Percentiles rank a stretch among this genome's conserved stretches.
Conservation (phyloP, 1,140 invertebrate species). For the Saccostrea echinata region DNA sequence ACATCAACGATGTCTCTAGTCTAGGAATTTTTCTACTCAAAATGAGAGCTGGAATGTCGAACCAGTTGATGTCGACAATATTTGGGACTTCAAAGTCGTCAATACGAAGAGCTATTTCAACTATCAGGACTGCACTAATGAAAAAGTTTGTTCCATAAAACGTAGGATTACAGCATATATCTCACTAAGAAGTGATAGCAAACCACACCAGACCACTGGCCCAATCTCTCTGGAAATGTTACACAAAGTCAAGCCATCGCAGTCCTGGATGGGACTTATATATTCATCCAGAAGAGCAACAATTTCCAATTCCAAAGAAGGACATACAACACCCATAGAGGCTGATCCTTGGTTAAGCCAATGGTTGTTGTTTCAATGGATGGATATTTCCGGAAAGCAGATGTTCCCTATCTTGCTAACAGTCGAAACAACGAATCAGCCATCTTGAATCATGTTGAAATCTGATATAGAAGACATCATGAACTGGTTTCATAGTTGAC, state of each 20-base stretch:
- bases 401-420: slow-evolving; percentile 44
- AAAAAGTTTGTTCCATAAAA: slow-evolving; percentile 17
- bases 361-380: slow-evolving; percentile 40
- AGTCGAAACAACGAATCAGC: slow-evolving; percentile 41
- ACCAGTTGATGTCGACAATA: background rate
- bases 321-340: slow-evolving; percentile 41
- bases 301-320: slow-evolving; percentile 50
- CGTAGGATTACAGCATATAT: slow-evolving; percentile 31
- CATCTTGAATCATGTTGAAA: slow-evolving; percentile 32
- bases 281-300: slow-evolving; percentile 53
- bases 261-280: slow-evolving; percentile 50
- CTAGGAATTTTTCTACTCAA: slow-evolving; percentile 20
- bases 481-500: slow-evolving; percentile 40
- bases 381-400: slow-evolving; percentile 36
- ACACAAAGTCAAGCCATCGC: slow-evolving; percentile 37
- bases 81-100: slow-evolving; percentile 8
- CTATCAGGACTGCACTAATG: background rate
- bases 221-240: slow-evolving; percentile 28
- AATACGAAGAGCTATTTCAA: background rate
- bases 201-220: slow-evolving; percentile 44
- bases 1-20: background rate
- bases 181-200: slow-evolving; percentile 11
- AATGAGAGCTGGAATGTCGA: slow-evolving; percentile 35
- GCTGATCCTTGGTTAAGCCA: slow-evolving; percentile 18
- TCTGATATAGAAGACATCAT: slow-evolving; percentile 25